phyloP scores from a whole-genome alignment of 2,797 vertebrate species.

The Lindbergichthys nudifrons region DNA sequence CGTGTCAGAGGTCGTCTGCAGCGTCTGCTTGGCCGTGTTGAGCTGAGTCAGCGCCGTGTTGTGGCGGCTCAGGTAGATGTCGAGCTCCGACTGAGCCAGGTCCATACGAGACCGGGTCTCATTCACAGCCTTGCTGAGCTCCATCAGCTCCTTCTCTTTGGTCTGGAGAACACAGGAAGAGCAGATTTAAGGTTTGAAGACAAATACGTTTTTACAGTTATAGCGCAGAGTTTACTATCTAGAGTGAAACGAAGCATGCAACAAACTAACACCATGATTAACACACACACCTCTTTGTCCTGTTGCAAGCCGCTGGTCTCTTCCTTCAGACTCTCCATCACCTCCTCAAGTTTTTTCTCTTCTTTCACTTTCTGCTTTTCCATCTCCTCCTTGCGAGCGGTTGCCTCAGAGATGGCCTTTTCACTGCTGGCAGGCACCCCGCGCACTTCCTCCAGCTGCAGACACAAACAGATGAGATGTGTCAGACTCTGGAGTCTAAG shows the following conservation, averaged over 20 bases:
- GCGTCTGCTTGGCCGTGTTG: slow-evolving; percentile 87
- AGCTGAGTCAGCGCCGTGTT: slow-evolving; percentile 90
- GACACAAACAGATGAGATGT: slow-evolving; percentile 23
- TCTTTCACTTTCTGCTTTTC: slow-evolving; percentile 89
- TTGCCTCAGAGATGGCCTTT: slow-evolving; percentile 87
- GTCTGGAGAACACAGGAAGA: slow-evolving; percentile 67
- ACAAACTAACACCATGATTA: not conserved
- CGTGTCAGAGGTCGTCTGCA: slow-evolving; percentile 84
- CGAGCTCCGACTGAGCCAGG: slow-evolving; percentile 92
- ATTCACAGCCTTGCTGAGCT: slow-evolving; percentile 90
- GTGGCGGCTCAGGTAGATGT: slow-evolving; percentile 93
- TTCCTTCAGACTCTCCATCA: slow-evolving; percentile 92
- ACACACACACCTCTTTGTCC: slow-evolving; percentile 90
- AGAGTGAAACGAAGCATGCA: not conserved
- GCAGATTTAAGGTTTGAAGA: not conserved
- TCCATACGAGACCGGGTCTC: slow-evolving; percentile 93
- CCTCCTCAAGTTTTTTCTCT: slow-evolving; percentile 89
- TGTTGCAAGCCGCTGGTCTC: slow-evolving; percentile 92
- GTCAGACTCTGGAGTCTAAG: slow-evolving; percentile 14
- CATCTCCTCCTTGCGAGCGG: slow-evolving; percentile 83
- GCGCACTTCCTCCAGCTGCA: slow-evolving; percentile 90
- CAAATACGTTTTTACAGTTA: no score
- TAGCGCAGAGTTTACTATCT: not conserved
- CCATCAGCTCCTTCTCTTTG: slow-evolving; percentile 93
- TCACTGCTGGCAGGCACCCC: slow-evolving; percentile 85